A percentile compares a stretch with the other conserved stretches of the same genome.
These are phyloP conservation scores for Heliothis peltigera DNA, from an alignment of 2,888 invertebrate genomes.

Conservation along the genomic window DNA sequence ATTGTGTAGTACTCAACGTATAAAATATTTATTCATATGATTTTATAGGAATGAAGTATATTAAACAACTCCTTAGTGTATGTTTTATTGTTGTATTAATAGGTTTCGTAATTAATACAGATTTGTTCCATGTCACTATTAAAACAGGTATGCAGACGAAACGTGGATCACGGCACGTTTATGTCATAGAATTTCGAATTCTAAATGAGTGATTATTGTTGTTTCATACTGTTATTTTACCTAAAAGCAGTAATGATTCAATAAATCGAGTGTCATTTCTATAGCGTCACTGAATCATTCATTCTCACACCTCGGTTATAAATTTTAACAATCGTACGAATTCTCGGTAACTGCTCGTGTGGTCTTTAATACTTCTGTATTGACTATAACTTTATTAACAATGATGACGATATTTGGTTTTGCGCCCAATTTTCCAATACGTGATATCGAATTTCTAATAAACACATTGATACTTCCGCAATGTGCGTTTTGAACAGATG, in stretches of 20 bases:
- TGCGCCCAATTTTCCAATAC: slow-evolving; percentile 14
- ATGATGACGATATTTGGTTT: slow-evolving; percentile 15
- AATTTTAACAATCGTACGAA: slow-evolving; percentile 21
- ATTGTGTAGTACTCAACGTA: slow-evolving; percentile 19
- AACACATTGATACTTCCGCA: slow-evolving; percentile 41
- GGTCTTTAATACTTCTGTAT: slow-evolving; percentile 17
- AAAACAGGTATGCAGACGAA: slow-evolving; percentile 7
- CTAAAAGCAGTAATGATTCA: slow-evolving; percentile 25
- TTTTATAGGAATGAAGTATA: slow-evolving; percentile 32
- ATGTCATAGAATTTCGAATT: slow-evolving; percentile 10
- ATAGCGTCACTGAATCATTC: slow-evolving; percentile 31
- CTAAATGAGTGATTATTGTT: slow-evolving; percentile 6
- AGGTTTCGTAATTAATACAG: slow-evolving; percentile 36
- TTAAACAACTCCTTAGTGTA: slow-evolving; percentile 31
- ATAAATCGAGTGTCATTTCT: slow-evolving; percentile 25
- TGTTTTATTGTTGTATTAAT: slow-evolving; percentile 36
- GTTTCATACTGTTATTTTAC: slow-evolving; percentile 6
- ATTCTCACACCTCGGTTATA: slow-evolving; percentile 35
- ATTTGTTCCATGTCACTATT: slow-evolving; percentile 12
- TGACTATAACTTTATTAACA: background rate
- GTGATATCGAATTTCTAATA: slow-evolving; percentile 29
- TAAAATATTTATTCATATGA: slow-evolving; percentile 47
- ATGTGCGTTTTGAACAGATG: slow-evolving; percentile 32
- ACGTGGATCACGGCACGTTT: slow-evolving; percentile 31
- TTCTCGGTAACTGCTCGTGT: slow-evolving; percentile 11